Evolutionary conservation across 64 coral and sea anemone genomes (phyloP).

Genomic region (Pocillopora verrucosa): DNA sequence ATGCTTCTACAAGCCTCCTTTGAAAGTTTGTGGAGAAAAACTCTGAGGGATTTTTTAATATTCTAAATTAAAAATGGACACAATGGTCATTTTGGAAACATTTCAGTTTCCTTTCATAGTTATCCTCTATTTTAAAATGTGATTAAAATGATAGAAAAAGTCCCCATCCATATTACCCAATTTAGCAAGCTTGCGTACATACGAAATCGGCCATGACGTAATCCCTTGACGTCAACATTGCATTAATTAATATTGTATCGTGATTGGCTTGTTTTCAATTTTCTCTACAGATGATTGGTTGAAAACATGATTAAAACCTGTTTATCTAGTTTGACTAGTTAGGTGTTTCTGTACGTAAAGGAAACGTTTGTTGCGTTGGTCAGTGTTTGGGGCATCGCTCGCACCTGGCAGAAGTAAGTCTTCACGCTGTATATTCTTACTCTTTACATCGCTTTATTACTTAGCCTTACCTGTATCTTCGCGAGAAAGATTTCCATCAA

Average conservation of each 20-base stretch:
- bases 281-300: constrained; percentile 63
- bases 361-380: constrained; percentile 37
- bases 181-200: background rate
- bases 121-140: too few species aligned
- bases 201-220: constrained; percentile 46
- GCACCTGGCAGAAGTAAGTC: background rate
- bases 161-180: background rate
- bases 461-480: background rate
- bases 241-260: background rate
- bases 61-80: too few species aligned
- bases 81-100: too few species aligned
- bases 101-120: too few species aligned
- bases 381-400: constrained; percentile 51
- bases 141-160: background rate
- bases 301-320: constrained; percentile 48
- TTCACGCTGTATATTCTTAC: background rate
- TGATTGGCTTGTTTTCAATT: constrained; percentile 59
- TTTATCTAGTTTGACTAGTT: constrained; percentile 41
- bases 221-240: constrained; percentile 56
- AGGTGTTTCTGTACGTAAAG: constrained; percentile 26
- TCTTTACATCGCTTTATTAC: too few species aligned
- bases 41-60: too few species aligned
- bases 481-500: background rate
- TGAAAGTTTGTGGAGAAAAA: too few species aligned
- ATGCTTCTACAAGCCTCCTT: too few species aligned